A percentile compares a stretch with the other conserved stretches of the same genome.
Conservation (phyloP, 2,113 vertebrate species). For the Helogale parvula region DNA sequence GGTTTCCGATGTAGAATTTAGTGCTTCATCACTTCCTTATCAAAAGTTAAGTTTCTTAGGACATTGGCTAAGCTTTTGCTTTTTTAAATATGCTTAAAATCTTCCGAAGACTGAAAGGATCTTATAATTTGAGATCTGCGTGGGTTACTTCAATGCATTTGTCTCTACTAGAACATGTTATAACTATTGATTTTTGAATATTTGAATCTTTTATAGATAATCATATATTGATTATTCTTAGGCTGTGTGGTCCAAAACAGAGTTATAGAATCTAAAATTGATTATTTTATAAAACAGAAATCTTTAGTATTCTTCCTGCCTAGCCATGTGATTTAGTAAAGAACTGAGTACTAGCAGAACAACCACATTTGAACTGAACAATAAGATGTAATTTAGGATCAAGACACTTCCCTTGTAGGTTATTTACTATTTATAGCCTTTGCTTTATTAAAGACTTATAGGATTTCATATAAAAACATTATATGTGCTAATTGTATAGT, state of each 20-base stretch:
- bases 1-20: too few species aligned
- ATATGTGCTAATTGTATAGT: constrained; percentile 58
- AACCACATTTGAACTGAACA: constrained; percentile 70
- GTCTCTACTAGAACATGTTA: background rate
- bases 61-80: constrained; percentile 36
- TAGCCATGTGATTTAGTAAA: constrained; percentile 76
- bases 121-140: constrained; percentile 57
- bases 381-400: constrained; percentile 53
- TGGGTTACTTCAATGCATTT: constrained; percentile 52
- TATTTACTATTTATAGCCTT: constrained; percentile 48
- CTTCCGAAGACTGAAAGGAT: constrained; percentile 32
- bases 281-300: constrained; percentile 36
- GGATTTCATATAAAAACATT: constrained; percentile 60
- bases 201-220: constrained; percentile 31
- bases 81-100: background rate
- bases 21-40: background rate
- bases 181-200: constrained; percentile 52
- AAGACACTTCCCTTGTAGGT: background rate
- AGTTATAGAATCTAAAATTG: constrained; percentile 64
- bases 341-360: constrained; percentile 56
- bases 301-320: constrained; percentile 10
- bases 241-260: background rate
- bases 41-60: constrained; percentile 46
- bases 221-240: constrained; percentile 59
- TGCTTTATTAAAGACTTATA: constrained; percentile 59